A percentile compares a stretch with the other conserved stretches of the same genome.
phyloP scores from a whole-genome alignment of 2,113 vertebrate genomes.

The Cryptotis parvus region DNA sequence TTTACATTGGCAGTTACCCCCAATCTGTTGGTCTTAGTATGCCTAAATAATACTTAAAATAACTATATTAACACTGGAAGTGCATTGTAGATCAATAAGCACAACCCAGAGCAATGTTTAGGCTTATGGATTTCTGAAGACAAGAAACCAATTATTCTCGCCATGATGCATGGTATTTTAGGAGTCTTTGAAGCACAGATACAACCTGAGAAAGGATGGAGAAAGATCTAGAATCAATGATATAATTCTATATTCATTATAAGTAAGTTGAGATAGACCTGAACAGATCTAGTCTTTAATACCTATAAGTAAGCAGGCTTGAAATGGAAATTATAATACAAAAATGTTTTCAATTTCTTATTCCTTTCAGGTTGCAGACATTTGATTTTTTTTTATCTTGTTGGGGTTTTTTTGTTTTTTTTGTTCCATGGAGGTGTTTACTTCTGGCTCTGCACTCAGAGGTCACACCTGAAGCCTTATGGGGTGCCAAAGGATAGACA shows the following conservation, averaged over 20 bases:
- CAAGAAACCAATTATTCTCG: background rate
- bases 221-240: background rate
- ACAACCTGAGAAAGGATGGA: background rate
- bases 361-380: background rate
- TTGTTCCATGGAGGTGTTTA: too few species aligned
- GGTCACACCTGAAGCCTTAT: too few species aligned
- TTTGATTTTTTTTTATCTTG: too few species aligned
- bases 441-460: too few species aligned
- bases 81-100: background rate
- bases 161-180: too few species aligned
- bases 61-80: constrained; percentile 4
- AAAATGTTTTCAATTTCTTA: background rate
- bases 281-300: background rate
- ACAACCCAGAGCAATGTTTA: constrained; percentile 28
- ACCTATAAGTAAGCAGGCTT: constrained; percentile 1
- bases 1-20: background rate
- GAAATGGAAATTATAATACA: constrained; percentile 9
- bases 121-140: background rate
- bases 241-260: background rate
- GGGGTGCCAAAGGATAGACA: too few species aligned
- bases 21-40: background rate
- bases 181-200: background rate
- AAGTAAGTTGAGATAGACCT: background rate
- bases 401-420: too few species aligned
- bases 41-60: background rate